These are phyloP conservation scores for Seira ritae DNA, from an alignment of 2,888 invertebrate genomes.

Conservation along the genomic window DNA sequence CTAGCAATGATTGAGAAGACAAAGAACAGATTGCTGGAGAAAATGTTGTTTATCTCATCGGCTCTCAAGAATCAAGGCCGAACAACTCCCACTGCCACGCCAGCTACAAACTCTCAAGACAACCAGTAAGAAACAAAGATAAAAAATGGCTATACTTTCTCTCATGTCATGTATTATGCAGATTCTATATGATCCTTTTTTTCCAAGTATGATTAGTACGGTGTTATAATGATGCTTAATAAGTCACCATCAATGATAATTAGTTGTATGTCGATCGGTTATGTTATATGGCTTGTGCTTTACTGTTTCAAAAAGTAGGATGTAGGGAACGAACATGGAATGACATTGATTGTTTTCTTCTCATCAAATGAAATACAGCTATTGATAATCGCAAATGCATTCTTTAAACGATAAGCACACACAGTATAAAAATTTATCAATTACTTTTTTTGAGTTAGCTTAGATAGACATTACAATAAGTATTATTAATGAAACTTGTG, in stretches of 20 bases:
- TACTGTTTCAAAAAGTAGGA: too few species aligned
- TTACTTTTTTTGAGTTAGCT: too few species aligned
- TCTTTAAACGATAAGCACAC: neutral
- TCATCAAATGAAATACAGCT: neutral
- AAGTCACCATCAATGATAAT: too few species aligned
- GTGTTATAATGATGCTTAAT: too few species aligned
- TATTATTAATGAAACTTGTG: too few species aligned
- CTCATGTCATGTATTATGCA: slow-evolving; percentile 10
- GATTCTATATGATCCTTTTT: neutral
- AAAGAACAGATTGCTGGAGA: slow-evolving; percentile 65
- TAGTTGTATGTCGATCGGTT: too few species aligned
- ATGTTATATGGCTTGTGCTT: too few species aligned
- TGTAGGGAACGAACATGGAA: too few species aligned
- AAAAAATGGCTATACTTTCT: neutral
- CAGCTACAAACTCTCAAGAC: slow-evolving; percentile 53
- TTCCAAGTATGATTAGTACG: too few species aligned
- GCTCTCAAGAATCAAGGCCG: slow-evolving; percentile 57
- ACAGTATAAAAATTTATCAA: neutral
- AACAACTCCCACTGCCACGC: slow-evolving; percentile 48
- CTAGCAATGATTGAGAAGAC: slow-evolving; percentile 67
- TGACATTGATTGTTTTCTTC: too few species aligned
- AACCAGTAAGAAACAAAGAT: slow-evolving; percentile 53
- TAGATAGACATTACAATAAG: too few species aligned
- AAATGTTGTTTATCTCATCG: slow-evolving; percentile 66
- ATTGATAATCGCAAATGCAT: neutral